Evolutionary conservation across 2,797 vertebrate genomes (phyloP), one percentile per base, ranked within the genome.

Genomic region (Natrix natrix): DNA sequence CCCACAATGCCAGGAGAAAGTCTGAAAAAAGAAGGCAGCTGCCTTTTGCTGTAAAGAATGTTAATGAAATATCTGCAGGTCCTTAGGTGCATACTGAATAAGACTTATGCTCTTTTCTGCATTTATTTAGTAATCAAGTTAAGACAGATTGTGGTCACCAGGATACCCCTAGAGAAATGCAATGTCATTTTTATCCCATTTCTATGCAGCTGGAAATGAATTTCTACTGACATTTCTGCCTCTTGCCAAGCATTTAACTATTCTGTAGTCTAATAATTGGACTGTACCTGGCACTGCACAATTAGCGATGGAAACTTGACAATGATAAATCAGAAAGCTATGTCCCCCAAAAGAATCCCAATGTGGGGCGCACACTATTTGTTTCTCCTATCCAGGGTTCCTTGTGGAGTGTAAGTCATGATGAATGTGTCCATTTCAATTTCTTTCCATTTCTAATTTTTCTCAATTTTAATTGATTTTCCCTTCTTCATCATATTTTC

Each of bases 71-170:
- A 43, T 74, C n/a, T 0, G 61, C 2, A 91, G 92, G 32, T 4
- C 11, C 0, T 1, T 69, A 59, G 59, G 78, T 26, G 83, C 55
- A 88, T 83, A 87, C 87, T 54, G 17, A 52, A 92, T 0, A 0
- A 93, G 92, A 37, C 3, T 86, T 93, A 90, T 94, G 14, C 1
- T 88, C 48, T 60, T 83, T 78, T 8, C 11, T 92, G 20, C 1
- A 56, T 93, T 93, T 96, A 14, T 89, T 63, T 28, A 92, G 20
- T 32, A 4, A 87, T 54, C 24, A 91, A 60, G 2, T 22, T 87
- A 57, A 24, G 13, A 89, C 0, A 55, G 74, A 0, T 60, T 66
- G 48, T 32, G 52, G n/a, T 90, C 66, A 83, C 22, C 59, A 56
- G 32, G 32, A 63, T 66, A 32, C n/a, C 57, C 48, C 57, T 8